Conservation (phyloP, 1,140 invertebrate species). For the Drosophila pseudoananassae region DNA sequence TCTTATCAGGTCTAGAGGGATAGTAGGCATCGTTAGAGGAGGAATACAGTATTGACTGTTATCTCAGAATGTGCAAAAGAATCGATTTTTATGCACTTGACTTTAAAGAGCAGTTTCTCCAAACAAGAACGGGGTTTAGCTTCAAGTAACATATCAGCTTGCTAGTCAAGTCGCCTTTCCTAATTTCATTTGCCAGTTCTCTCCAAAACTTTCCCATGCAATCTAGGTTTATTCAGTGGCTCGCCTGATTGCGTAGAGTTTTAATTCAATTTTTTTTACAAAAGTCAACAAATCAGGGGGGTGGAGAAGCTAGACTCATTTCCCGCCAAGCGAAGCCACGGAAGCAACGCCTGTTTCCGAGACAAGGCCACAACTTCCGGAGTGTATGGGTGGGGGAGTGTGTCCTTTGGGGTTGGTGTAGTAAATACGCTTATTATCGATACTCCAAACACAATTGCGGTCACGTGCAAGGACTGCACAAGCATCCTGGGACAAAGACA, state of each 20-base stretch:
- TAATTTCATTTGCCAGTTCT: constrained; percentile 16
- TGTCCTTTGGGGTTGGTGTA: constrained; percentile 18
- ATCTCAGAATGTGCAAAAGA: constrained; percentile 2
- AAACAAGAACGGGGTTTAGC: background rate
- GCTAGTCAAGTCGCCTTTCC: constrained; percentile 3
- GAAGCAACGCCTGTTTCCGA: constrained; percentile 71
- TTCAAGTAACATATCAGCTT: background rate
- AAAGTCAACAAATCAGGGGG: constrained; percentile 19
- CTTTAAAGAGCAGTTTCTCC: background rate
- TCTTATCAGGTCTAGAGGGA: constrained; percentile 68
- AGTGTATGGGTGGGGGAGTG: constrained; percentile 11
- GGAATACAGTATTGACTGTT: background rate
- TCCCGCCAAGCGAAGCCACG: constrained; percentile 42
- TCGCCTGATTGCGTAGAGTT: constrained; percentile 57
- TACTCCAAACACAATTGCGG: constrained; percentile 83
- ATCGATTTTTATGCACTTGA: background rate
- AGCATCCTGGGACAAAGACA: constrained; percentile 30
- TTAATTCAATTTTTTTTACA: constrained; percentile 72
- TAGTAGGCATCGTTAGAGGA: constrained; percentile 8
- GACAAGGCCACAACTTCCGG: constrained; percentile 73
- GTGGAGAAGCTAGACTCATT: constrained; percentile 51
- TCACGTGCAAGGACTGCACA: constrained; percentile 68
- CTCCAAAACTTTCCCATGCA: constrained; percentile 34
- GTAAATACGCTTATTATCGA: constrained; percentile 83
- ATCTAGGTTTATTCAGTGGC: constrained; percentile 53